phyloP scores from a whole-genome alignment of 2,797 vertebrate species.

The Pangasius larnaudii region DNA sequence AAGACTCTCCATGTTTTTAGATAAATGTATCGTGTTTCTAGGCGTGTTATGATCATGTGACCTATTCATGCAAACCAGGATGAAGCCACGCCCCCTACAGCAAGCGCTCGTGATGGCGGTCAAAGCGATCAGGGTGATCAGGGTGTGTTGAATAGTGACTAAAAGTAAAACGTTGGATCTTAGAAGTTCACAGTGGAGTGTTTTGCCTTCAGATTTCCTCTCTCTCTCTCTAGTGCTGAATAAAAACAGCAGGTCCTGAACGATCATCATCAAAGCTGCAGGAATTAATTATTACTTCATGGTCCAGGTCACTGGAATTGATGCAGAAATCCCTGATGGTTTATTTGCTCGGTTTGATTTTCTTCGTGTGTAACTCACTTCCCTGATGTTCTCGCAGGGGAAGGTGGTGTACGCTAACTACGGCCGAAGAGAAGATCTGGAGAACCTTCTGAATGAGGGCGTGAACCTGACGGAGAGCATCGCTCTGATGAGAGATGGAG shows the following conservation, averaged over 20 bases:
- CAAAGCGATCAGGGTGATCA: too few species aligned
- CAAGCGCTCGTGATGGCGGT: not conserved
- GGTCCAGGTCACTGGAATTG: not conserved
- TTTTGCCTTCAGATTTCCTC: too few species aligned
- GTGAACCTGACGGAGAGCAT: conserved; percentile 73
- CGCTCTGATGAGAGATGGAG: conserved; percentile 83
- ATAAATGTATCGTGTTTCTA: too few species aligned
- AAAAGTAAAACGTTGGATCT: too few species aligned
- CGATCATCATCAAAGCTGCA: too few species aligned
- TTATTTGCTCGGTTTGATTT: not conserved
- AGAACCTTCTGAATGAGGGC: conserved; percentile 47
- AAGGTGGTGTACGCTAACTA: conserved; percentile 85
- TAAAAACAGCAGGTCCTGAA: too few species aligned
- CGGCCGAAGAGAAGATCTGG: conserved; percentile 80
- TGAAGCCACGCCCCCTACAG: not conserved
- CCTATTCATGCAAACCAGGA: too few species aligned
- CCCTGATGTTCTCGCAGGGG: conserved; percentile 72
- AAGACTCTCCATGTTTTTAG: too few species aligned
- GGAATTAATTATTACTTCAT: not conserved
- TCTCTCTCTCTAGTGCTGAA: too few species aligned
- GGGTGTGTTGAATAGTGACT: not conserved
- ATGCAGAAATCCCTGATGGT: not conserved
- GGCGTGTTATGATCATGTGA: too few species aligned
- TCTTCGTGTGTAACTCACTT: not conserved
- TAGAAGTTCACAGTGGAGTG: too few species aligned